A percentile compares a stretch with the other conserved stretches of the same genome.
Conservation (phyloP, 2,888 invertebrate species). For the Ornithoptera alexandrae region DNA sequence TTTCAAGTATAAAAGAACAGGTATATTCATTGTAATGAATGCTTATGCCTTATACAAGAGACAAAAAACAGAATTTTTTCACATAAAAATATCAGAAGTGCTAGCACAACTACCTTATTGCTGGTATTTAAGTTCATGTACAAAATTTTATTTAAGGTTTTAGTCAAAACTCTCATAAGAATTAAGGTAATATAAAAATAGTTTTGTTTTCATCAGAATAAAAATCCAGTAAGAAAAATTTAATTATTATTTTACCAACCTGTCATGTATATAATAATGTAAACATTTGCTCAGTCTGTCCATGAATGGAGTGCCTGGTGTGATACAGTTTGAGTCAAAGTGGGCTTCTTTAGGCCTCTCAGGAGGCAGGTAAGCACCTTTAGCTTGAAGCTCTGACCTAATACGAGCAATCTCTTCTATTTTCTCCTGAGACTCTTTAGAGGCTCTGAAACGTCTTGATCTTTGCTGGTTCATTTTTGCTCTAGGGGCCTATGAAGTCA, state of each 20-base stretch:
- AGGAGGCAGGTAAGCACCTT: conserved; percentile 89
- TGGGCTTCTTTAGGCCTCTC: conserved; percentile 95
- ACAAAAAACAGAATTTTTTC: too few species aligned
- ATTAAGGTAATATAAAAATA: too few species aligned
- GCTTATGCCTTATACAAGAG: too few species aligned
- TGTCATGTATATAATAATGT: conserved; percentile 93
- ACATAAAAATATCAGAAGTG: too few species aligned
- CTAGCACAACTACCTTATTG: too few species aligned
- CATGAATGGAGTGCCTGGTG: conserved; percentile 99
- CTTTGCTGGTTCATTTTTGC: conserved; percentile 99
- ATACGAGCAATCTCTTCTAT: conserved; percentile 90
- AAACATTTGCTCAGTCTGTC: conserved; percentile 91
- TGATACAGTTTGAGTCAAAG: conserved; percentile 99
- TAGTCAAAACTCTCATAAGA: too few species aligned
- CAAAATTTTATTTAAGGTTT: too few species aligned
- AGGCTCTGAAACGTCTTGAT: conserved; percentile 96
- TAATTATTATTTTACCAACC: conserved; percentile 48
- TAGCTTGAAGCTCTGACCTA: conserved; percentile 84
- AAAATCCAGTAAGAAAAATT: neutral
- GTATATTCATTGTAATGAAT: too few species aligned
- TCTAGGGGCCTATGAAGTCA: conserved; percentile 86
- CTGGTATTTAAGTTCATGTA: too few species aligned
- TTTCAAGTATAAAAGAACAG: too few species aligned
- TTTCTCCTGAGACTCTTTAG: conserved; percentile 96
- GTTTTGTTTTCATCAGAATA: too few species aligned